Evolutionary conservation across 1,140 invertebrate genomes (phyloP).

Genomic region (Caenorhabditis brenneri): DNA sequence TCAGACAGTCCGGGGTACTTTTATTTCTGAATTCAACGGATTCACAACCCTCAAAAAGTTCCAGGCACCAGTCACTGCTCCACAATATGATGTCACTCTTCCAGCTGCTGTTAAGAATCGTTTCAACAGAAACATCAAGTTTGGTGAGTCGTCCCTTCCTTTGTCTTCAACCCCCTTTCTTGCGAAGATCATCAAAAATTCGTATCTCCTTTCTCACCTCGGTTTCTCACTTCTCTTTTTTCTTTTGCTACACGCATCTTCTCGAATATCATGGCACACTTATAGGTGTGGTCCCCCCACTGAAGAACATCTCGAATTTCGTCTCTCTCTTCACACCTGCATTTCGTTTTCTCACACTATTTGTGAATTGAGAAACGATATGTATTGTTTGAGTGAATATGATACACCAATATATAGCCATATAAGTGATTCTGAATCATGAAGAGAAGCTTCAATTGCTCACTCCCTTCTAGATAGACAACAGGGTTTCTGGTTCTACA

Average conservation of each 20-base stretch:
- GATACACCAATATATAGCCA: too few relatives aligned
- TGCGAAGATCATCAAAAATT: constrained; percentile 4
- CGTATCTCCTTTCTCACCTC: neutral
- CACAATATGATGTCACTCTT: constrained; percentile 31
- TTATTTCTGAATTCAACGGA: neutral
- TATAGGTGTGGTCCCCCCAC: constrained; percentile 8
- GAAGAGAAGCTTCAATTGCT: neutral
- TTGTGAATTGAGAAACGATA: neutral
- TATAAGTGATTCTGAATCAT: neutral
- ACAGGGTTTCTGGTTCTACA: neutral
- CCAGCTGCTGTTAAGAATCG: constrained; percentile 8
- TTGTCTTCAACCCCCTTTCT: too few relatives aligned
- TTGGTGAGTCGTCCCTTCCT: neutral
- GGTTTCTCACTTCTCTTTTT: neutral
- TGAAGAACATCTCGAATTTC: constrained; percentile 38
- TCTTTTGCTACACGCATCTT: constrained; percentile 31
- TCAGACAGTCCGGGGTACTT: neutral
- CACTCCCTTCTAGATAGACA: neutral
- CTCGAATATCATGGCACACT: constrained; percentile 26
- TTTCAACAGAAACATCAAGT: constrained; percentile 29
- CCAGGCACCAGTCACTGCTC: neutral
- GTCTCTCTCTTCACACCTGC: constrained; percentile 8
- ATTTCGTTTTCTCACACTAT: neutral
- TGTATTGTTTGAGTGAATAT: neutral
- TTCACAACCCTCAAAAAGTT: neutral